Percentiles rank a stretch among this genome's conserved stretches.
Evolutionary conservation across 2,113 vertebrate genomes (phyloP).

Genomic region (Indicator maculatus): DNA sequence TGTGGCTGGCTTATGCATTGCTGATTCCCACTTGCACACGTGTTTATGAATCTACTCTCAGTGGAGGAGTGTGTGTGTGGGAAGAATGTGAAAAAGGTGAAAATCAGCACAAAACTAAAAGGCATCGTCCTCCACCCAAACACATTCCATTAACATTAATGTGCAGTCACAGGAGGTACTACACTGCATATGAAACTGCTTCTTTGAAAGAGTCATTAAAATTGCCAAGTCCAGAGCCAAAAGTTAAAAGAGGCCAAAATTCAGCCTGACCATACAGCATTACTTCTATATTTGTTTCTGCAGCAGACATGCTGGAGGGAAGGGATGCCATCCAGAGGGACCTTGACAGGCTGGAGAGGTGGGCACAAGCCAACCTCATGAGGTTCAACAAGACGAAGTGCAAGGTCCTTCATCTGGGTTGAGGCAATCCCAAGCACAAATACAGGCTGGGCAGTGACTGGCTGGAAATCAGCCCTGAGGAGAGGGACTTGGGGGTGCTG

Average conservation of each 20-base stretch:
- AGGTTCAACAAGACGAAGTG: too few species aligned
- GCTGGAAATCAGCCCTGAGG: too few species aligned
- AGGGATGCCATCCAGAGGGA: too few species aligned
- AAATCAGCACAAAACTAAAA: neutral
- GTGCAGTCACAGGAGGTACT: fast-evolving
- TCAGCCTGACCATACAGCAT: neutral
- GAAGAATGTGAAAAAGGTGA: neutral
- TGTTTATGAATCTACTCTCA: neutral
- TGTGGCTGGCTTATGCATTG: neutral
- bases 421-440: too few species aligned
- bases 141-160: neutral
- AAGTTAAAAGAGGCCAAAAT: neutral
- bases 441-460: too few species aligned
- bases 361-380: too few species aligned
- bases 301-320: too few species aligned
- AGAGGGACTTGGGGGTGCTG: too few species aligned
- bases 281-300: neutral
- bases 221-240: neutral
- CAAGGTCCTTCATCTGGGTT: too few species aligned
- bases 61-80: neutral
- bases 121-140: neutral
- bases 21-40: neutral
- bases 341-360: too few species aligned
- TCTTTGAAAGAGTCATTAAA: neutral
- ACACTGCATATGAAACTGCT: neutral